Base-by-base conservation (phyloP, 2,797 vertebrate genomes). In the Amphiprion clarkii region DNA sequence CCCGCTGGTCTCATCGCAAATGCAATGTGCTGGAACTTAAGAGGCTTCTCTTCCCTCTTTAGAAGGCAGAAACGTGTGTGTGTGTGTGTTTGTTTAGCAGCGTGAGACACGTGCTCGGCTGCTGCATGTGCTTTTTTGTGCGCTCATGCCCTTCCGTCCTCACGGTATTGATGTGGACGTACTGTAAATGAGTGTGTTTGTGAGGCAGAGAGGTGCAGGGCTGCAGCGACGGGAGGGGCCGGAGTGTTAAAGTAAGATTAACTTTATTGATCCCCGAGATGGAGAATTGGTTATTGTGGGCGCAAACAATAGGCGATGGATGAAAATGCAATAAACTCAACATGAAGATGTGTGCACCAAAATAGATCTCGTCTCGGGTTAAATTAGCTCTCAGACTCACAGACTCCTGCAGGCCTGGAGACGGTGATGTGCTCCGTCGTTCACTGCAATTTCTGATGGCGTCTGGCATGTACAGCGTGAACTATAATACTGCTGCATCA, bases 11-110 rank as follows among this genome's bases (percentile, higher is more conserved):
- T 92, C 89, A 87, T 92, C 76, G 64, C 81, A 58, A 85, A 93
- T 86, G 89, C 91, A 93, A 90, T 91, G 90, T 90, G 87, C 85
- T 82, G 90, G 89, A 93, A 91, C 90, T 86, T 89, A 88, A 92
- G 89, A 87, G 83, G 85, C 87, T 82, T 88, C 86, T 85, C 75
- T 81, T 52, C 76, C 81, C 74, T 81, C 73, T 85, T 86, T 77
- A 81, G 78, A 86, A 80, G 56, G 57, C 70, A 71, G 36, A 29
- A 49, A 59, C 63, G 55, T 72, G 76, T 51, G 67, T 54, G 55
- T 54, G 31, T 40, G 31, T 54, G 10, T 62, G 68, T 57, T 82
- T 81, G 81, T 86, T 85, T 79, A 71, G 81, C 70, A 62, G 72
- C 71, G 78, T 66, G 57, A 62, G 73, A 84, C 79, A 74, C 56